These are phyloP conservation scores for Eurois occulta DNA, from an alignment of 2,888 invertebrate species.

Conservation along the genomic window DNA sequence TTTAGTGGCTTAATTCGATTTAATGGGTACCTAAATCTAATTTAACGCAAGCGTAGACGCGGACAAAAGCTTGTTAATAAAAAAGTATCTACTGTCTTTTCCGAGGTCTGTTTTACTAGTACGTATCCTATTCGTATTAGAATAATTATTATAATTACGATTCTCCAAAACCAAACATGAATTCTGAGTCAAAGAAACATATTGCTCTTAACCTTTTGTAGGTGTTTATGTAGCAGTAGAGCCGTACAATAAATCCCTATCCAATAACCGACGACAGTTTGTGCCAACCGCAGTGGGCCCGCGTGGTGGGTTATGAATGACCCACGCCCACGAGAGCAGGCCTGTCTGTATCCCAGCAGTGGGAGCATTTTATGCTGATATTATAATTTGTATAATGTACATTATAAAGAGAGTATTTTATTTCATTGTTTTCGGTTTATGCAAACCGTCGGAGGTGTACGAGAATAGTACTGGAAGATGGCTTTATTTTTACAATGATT, in stretches of 20 bases:
- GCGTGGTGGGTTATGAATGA: no score
- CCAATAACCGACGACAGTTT: neutral
- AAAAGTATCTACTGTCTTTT: neutral
- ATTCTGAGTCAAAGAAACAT: neutral
- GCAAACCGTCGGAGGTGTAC: no score
- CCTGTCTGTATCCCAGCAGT: no score
- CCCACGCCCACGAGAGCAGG: no score
- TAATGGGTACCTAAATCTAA: neutral
- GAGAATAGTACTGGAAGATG: neutral
- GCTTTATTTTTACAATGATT: neutral
- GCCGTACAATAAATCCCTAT: neutral
- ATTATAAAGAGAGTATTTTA: no score
- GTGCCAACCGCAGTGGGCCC: neutral
- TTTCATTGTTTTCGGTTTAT: no score
- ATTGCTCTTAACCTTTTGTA: slow-evolving; percentile 18
- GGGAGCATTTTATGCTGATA: no score
- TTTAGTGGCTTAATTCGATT: neutral
- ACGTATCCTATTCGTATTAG: neutral
- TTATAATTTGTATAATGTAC: no score
- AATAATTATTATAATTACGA: neutral
- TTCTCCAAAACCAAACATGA: neutral
- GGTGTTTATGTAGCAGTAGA: neutral
- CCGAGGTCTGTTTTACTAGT: neutral
- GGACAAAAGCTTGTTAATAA: neutral
- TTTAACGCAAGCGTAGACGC: neutral